phyloP scores from a whole-genome alignment of 2,888 invertebrate genomes.

The Acronicta alni region DNA sequence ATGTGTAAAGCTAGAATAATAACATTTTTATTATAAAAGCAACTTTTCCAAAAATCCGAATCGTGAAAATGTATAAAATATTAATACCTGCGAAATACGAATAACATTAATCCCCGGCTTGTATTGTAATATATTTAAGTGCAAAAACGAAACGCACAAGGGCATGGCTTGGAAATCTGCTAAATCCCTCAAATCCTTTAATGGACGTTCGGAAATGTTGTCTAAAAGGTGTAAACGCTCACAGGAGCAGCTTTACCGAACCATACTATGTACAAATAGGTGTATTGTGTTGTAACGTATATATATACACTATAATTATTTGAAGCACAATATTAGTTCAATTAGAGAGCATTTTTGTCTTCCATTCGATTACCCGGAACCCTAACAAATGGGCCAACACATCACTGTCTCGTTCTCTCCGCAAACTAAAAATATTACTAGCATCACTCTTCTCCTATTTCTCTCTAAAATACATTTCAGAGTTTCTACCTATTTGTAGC shows the following conservation, averaged over 20 bases:
- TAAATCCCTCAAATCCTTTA: slow-evolving; percentile 81
- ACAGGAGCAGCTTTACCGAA: slow-evolving; percentile 51
- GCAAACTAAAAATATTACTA: slow-evolving; percentile 53
- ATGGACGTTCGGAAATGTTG: slow-evolving; percentile 78
- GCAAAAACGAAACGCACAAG: slow-evolving; percentile 67
- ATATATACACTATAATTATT: neutral
- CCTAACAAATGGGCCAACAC: slow-evolving; percentile 43
- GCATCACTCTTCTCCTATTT: slow-evolving; percentile 42
- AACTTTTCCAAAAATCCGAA: too few relatives aligned
- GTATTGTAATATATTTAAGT: slow-evolving; percentile 60
- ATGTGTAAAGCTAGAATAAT: too few relatives aligned
- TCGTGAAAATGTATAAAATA: neutral
- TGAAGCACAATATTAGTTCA: slow-evolving; percentile 25
- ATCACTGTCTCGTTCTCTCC: slow-evolving; percentile 49
- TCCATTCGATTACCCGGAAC: slow-evolving; percentile 39
- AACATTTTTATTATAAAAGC: too few relatives aligned
- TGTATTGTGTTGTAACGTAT: neutral
- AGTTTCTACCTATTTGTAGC: slow-evolving; percentile 22
- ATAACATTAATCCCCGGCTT: slow-evolving; percentile 51
- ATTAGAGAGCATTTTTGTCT: slow-evolving; percentile 39
- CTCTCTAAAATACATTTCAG: slow-evolving; percentile 45
- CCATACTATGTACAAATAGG: slow-evolving; percentile 22
- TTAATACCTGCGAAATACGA: slow-evolving; percentile 46
- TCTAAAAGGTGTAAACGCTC: slow-evolving; percentile 75
- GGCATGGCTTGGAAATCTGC: slow-evolving; percentile 64